phyloP scores from a whole-genome alignment of 2,888 invertebrate species.

The Acleris cristana region DNA sequence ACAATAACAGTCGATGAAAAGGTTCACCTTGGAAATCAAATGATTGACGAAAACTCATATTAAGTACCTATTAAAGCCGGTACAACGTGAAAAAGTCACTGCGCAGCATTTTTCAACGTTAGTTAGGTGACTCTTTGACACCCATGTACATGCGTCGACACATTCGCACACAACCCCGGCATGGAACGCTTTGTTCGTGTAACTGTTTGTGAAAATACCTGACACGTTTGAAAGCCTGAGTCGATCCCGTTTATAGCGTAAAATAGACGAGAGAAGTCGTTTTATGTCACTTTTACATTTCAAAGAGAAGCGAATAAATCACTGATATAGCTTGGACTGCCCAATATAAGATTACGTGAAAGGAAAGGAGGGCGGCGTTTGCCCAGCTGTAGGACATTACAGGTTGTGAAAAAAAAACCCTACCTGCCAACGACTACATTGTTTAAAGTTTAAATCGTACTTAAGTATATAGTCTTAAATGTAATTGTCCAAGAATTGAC shows the following conservation, averaged over 20 bases:
- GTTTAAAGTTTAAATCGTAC: too few relatives aligned
- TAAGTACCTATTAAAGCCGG: not conserved
- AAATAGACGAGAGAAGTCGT: not conserved
- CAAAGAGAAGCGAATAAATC: not conserved
- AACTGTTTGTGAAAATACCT: conserved; percentile 41
- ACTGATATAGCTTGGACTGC: too few relatives aligned
- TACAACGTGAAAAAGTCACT: not conserved
- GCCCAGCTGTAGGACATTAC: too few relatives aligned
- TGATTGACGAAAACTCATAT: too few relatives aligned
- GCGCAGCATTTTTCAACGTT: conserved; percentile 54
- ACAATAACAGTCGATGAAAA: too few relatives aligned
- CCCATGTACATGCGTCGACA: conserved; percentile 58
- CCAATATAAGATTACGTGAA: too few relatives aligned
- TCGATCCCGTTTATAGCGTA: not conserved
- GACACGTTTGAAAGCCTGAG: conserved; percentile 9
- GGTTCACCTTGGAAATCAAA: too few relatives aligned
- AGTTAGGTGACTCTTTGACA: conserved; percentile 64
- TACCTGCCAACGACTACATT: too few relatives aligned
- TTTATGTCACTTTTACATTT: not conserved
- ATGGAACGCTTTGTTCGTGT: conserved; percentile 47
- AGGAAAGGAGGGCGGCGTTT: too few relatives aligned
- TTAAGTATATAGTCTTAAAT: too few relatives aligned
- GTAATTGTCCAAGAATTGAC: too few relatives aligned
- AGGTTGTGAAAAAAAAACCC: too few relatives aligned
- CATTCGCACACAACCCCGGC: conserved; percentile 58